Evolutionary conservation across 1,140 invertebrate species (phyloP), one percentile per base, ranked within the genome.

Genomic region (Myzus persicae): DNA sequence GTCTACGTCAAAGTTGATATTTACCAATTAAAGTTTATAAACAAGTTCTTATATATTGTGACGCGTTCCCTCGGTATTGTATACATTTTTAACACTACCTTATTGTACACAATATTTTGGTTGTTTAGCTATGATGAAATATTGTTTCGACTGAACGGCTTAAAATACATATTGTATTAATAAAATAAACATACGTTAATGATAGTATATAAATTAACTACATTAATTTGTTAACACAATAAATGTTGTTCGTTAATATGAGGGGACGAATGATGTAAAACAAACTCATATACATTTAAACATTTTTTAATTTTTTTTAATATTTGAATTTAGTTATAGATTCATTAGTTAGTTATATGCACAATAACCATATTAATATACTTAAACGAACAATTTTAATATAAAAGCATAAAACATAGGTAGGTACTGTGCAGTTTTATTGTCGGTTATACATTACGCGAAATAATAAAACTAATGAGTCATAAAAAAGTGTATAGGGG

Each of bases 11-110:
- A 76, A 76, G 59, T 76, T 44, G 26, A 42, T 85, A 85, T 85
- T 85, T 85, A 85, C 26, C 84, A 85, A 44, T 85, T 42, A 85
- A 85, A 85, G 9, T 85, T 42, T 85, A 85, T 42, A 44, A 85
- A 85, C 84, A 85, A 85, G 38, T 84, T 76, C 14, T 84, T 84
- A 51, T 51, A 42, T 84, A 84, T 84, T 40, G 9, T 26, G 22
- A 42, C 84, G 40, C 8, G 20, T 84, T n/a, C 31, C 31, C 82
- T 84, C 3, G 40, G 0, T 11, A 84, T 14, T 40, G 20, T 84
- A 42, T 84, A 84, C 24, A 84, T 84, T 84, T 84, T 84, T 38
- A 40, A 26, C 2, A 84, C 22, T 31, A 42, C 48, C 48, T 51
- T 81, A 20, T 76, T 14, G 14, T 81, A 22, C 9, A 81, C 4